Base-by-base conservation (phyloP, 2,113 vertebrate genomes). In the Upupa epops region DNA sequence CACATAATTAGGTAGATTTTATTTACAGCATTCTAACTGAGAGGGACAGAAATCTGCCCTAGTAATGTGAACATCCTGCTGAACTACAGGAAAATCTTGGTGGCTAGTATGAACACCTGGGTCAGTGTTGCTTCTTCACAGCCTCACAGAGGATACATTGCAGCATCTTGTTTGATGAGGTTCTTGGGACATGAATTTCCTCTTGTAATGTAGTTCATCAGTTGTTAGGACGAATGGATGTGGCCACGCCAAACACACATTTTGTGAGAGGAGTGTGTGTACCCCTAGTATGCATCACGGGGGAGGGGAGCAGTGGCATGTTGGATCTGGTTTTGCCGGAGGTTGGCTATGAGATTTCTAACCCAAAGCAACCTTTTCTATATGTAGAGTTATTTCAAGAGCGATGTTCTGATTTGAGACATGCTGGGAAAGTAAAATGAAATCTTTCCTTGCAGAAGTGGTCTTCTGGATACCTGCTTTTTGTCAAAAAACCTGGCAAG, bases 211-310 rank as follows among this genome's bases (percentile, higher is more conserved):
- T n/a, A 54, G 9, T 17, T 74, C 3, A 24, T 60, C 7, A 7
- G 2, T 8, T 51, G 52, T 75, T 72, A 61, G 49, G 63, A 52
- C 18, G 75, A 78, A 49, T 42, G 34, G 22, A 72, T 25, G 9
- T 64, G 34, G 21, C 17, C 8, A 15, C 31, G 52, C 2, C 54
- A 37, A 74, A 70, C 15, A 19, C 0, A 0, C 36, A 22, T 25
- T 17, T 70, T 0, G 1, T 45, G 55, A 63, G n/a, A 64, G 36
- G 60, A 64, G 29, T 3, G 3, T 3, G 5, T 48, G 52, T 71
- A 32, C 25, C 8, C 13, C 29, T 49, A 17, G 37, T 56, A 60
- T 26, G 4, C 2, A 18, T 73, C 73, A 34, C 61, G 61, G 46
- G 28, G 49, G 14, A 7, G 54, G 24, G 4, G 4, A 6, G 9